Percentiles rank a stretch among this genome's conserved stretches.
Conservation (phyloP, 2,113 vertebrate species). For the Rhinolophus sinicus region DNA sequence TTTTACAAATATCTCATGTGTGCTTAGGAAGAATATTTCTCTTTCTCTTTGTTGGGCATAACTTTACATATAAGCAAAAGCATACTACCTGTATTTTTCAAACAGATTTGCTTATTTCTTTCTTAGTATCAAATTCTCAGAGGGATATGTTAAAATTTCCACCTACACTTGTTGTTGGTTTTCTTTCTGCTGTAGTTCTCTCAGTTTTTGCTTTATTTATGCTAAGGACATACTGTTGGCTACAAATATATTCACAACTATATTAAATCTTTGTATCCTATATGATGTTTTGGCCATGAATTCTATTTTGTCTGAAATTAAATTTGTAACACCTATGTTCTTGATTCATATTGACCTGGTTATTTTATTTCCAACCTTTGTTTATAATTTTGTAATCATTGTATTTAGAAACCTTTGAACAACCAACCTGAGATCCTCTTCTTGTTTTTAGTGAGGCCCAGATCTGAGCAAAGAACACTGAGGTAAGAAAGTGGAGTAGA, state of each 20-base stretch:
- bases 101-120: neutral
- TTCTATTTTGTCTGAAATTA: constrained; percentile 6
- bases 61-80: neutral
- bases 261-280: neutral
- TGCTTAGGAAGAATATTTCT: neutral
- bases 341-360: neutral
- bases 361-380: constrained; percentile 20
- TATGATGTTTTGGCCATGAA: neutral
- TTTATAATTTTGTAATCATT: neutral
- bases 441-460: neutral
- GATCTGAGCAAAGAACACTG: neutral
- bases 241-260: neutral
- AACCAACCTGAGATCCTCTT: neutral
- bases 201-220: neutral
- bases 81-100: neutral
- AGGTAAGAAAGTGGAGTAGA: neutral
- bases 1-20: neutral
- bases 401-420: neutral
- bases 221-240: neutral
- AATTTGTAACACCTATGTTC: neutral
- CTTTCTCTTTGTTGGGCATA: neutral
- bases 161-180: neutral
- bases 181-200: neutral
- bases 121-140: neutral
- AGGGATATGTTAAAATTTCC: neutral